Evolutionary conservation across 2,888 invertebrate genomes (phyloP).

Genomic region (Taphrorychus bicolor): DNA sequence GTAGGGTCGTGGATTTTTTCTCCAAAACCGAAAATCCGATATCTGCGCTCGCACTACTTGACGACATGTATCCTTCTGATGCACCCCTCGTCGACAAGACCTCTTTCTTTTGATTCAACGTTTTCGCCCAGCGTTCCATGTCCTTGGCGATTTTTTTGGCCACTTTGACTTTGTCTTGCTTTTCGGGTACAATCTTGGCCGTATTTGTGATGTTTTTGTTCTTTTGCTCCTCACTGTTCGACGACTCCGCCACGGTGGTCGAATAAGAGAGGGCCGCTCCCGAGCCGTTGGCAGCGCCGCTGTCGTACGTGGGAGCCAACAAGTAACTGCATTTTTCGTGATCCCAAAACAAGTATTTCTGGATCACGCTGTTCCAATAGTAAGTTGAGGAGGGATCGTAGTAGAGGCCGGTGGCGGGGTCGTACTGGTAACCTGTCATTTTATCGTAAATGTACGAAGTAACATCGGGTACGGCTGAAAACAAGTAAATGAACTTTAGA

Average conservation of each 20-base stretch:
- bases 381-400: slow-evolving; percentile 97
- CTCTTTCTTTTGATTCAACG: slow-evolving; percentile 95
- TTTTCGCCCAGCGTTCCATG: slow-evolving; percentile 96
- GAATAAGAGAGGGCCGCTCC: neutral
- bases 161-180: slow-evolving; percentile 94
- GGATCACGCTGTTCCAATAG: slow-evolving; percentile 91
- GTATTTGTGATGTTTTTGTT: slow-evolving; percentile 28
- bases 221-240: neutral
- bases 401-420: slow-evolving; percentile 90
- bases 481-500: too few relatives aligned
- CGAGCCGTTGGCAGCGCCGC: slow-evolving; percentile 2
- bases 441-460: slow-evolving; percentile 93
- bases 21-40: slow-evolving; percentile 93
- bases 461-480: slow-evolving; percentile 84
- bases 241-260: neutral
- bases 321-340: slow-evolving; percentile 71
- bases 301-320: slow-evolving; percentile 59
- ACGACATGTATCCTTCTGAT: slow-evolving; percentile 44
- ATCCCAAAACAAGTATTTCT: slow-evolving; percentile 97
- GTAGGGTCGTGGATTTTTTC: slow-evolving; percentile 65
- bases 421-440: slow-evolving; percentile 95
- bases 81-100: slow-evolving; percentile 54
- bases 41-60: slow-evolving; percentile 80
- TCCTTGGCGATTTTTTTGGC: slow-evolving; percentile 98
- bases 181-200: slow-evolving; percentile 65